phyloP scores from a whole-genome alignment of 2,113 vertebrate species.

The Theropithecus gelada region DNA sequence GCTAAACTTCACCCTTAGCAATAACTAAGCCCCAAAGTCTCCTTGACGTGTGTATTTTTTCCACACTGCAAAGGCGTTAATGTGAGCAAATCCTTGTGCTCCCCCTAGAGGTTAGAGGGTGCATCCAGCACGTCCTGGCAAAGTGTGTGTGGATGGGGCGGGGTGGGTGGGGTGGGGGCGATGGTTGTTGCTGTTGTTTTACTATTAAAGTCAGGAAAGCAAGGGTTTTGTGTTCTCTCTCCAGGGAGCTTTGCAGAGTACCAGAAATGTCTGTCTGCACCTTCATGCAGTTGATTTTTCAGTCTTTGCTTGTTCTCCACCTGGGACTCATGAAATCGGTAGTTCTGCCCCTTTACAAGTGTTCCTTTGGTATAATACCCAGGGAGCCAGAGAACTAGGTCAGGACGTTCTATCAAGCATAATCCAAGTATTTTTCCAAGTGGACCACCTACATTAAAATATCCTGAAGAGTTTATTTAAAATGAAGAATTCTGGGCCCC shows the following conservation, averaged over 20 bases:
- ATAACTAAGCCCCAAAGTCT: background rate
- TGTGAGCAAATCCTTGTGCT: conserved; percentile 39
- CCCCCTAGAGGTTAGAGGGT: conserved; percentile 50
- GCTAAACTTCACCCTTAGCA: background rate
- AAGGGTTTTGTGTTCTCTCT: background rate
- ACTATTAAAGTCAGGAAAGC: background rate
- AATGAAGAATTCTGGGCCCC: background rate
- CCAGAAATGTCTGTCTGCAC: background rate
- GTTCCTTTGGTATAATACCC: background rate
- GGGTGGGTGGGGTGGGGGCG: background rate
- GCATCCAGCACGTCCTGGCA: background rate
- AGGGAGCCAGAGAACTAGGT: background rate
- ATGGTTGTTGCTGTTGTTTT: background rate
- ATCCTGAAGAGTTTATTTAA: conserved; percentile 5
- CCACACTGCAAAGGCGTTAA: background rate
- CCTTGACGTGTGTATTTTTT: background rate
- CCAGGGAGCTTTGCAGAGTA: background rate
- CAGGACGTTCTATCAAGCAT: background rate
- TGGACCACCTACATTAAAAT: background rate
- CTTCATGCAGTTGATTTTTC: background rate
- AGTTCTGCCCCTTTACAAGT: background rate
- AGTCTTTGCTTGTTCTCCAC: background rate
- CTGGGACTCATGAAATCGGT: background rate
- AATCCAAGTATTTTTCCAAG: conserved; percentile 31
- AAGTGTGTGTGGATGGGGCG: background rate